A percentile compares a stretch with the other conserved stretches of the same genome.
Evolutionary conservation across 2,888 invertebrate species (phyloP).

Genomic region (Cerastis rubricosa): DNA sequence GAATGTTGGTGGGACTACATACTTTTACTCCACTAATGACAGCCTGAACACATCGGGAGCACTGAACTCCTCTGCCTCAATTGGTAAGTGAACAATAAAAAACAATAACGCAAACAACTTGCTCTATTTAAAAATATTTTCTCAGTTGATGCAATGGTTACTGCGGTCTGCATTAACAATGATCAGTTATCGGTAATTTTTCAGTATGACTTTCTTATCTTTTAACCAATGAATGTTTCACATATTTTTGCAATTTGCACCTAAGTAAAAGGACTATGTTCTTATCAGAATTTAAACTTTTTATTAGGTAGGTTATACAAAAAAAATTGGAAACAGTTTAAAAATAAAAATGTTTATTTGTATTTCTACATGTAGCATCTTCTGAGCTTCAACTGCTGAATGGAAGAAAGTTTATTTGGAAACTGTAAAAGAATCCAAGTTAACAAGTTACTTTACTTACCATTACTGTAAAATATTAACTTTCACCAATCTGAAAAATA

Average conservation of each 20-base stretch:
- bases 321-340: neutral
- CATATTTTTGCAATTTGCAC: constrained; percentile 21
- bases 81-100: constrained; percentile 74
- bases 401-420: neutral
- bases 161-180: constrained; percentile 44
- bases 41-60: constrained; percentile 85
- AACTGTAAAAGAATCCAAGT: neutral
- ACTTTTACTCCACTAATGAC: constrained; percentile 95
- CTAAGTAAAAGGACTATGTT: constrained; percentile 6
- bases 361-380: neutral
- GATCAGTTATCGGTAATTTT: constrained; percentile 52
- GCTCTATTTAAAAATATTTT: neutral
- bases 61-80: constrained; percentile 82
- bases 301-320: neutral
- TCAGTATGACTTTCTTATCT: constrained; percentile 44
- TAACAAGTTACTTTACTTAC: too few relatives aligned
- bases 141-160: constrained; percentile 17
- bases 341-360: neutral
- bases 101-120: neutral
- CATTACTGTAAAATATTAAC: neutral
- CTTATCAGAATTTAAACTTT: constrained; percentile 1
- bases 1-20: constrained; percentile 98
- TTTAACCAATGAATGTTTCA: constrained; percentile 34
- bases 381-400: neutral
- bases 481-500: neutral